These are phyloP conservation scores for Brachionus asplanchnoidis DNA, from an alignment of 1,140 invertebrate genomes.

Conservation along the genomic window DNA sequence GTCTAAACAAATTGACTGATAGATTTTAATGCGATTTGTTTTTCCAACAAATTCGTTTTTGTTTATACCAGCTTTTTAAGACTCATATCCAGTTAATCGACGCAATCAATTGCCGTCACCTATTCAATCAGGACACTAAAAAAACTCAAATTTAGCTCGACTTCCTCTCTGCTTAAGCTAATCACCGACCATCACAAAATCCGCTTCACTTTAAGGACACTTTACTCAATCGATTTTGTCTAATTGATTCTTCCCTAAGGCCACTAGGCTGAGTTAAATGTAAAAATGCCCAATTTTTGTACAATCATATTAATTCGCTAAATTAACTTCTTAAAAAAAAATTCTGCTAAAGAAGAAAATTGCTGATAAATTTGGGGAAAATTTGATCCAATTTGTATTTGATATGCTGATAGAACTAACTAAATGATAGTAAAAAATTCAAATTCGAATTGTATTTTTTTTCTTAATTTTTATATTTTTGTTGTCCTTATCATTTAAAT, in stretches of 20 bases:
- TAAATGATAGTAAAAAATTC: no score
- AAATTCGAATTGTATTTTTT: no score
- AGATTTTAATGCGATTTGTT: neutral
- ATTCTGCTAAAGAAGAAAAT: neutral
- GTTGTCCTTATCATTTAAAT: no score
- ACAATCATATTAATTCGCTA: neutral
- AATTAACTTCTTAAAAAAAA: neutral
- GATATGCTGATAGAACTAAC: no score
- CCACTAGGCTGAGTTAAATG: neutral
- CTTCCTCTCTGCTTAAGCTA: neutral
- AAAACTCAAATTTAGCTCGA: neutral
- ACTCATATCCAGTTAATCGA: neutral
- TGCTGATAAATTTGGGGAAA: no score
- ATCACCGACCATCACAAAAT: neutral
- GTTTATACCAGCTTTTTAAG: neutral
- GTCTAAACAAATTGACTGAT: slow-evolving; percentile 22
- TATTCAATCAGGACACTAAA: neutral
- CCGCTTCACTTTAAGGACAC: neutral
- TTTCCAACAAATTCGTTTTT: neutral
- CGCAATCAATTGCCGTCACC: neutral
- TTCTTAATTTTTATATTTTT: no score
- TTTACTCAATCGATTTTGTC: neutral
- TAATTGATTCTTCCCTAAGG: neutral
- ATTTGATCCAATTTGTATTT: no score
- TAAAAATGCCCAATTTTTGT: neutral